Base-by-base conservation (phyloP, 2,888 invertebrate species). In the Iphiclides podalirius region DNA sequence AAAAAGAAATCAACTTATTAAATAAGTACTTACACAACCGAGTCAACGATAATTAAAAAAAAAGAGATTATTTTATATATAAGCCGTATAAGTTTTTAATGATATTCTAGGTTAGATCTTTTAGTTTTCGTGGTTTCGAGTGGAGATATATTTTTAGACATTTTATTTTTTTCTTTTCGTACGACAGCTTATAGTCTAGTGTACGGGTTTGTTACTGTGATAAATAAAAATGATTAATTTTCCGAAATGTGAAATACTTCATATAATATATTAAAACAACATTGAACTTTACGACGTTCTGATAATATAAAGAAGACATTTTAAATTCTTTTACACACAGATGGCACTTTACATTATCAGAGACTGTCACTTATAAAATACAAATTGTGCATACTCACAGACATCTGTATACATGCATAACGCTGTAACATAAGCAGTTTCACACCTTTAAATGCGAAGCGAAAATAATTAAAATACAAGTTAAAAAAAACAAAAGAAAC, bases 11-110 rank as follows among this genome's bases (percentile, higher is more conserved):
- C 70, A 78, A 79, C 75, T 79, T 81, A 82, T 68, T 67, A 89
- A 87, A 90, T 90, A 90, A 90, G 90, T 91, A 91, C 87, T 87
- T 81, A 89, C 88, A 87, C 84, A 88, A 88, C 85, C 86, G 81
- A 85, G 79, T 77, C 73, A 79, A 77, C 65, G 67, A 73, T 78
- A 72, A 31, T 31, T 3, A 31, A 75, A 75, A 65, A 70, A 70
- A 72, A 73, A 66, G 70, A 76, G 72, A 70, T 62, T 39, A 49
- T 28, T 35, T n/a, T 31, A 31, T 11, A 17, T 47, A 67, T 72
- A 73, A 75, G 72, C 71, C 63, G 64, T 55, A 65, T 66, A 64
- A 61, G 56, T 59, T 60, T 61, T 63, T 52, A 48, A 56, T 54
- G 63, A 63, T 67, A 61, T 52, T 63, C 64, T 70, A 63, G 64